phyloP scores from a whole-genome alignment of 2,113 vertebrate species.

The Microtus richardsoni region DNA sequence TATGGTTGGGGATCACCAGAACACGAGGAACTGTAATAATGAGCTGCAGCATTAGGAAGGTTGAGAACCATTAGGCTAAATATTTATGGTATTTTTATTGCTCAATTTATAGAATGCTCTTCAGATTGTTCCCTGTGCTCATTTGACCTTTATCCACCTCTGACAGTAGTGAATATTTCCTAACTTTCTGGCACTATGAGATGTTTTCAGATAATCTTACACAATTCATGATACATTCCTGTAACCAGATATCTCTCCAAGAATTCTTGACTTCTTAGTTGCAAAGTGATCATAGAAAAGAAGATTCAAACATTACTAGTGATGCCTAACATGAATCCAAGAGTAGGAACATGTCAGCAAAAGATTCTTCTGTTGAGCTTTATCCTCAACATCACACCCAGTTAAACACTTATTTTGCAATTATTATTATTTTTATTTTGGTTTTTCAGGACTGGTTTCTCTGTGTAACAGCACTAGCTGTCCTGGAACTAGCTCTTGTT shows the following conservation, averaged over 20 bases:
- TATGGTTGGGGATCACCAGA: not conserved
- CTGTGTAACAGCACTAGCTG: no score
- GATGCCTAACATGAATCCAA: not conserved
- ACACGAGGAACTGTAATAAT: not conserved
- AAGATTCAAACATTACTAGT: not conserved
- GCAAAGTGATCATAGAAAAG: not conserved
- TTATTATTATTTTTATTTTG: no score
- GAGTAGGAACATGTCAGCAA: no score
- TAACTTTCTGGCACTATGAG: not conserved
- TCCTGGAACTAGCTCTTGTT: no score
- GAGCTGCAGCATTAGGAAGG: not conserved
- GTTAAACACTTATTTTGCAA: not conserved
- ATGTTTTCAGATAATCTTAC: not conserved
- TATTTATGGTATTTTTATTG: not conserved
- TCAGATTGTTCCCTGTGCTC: not conserved
- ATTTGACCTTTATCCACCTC: not conserved
- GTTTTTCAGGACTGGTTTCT: no score
- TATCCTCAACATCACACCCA: fast-evolving
- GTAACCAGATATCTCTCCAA: not conserved
- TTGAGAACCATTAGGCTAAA: not conserved
- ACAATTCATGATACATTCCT: not conserved
- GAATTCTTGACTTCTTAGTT: not conserved
- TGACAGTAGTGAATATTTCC: not conserved
- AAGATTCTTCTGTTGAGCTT: not conserved
- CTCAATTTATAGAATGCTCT: not conserved